Evolutionary conservation across 2,113 vertebrate genomes (phyloP).

Genomic region (Lepidiolamprologus cunningtoni): DNA sequence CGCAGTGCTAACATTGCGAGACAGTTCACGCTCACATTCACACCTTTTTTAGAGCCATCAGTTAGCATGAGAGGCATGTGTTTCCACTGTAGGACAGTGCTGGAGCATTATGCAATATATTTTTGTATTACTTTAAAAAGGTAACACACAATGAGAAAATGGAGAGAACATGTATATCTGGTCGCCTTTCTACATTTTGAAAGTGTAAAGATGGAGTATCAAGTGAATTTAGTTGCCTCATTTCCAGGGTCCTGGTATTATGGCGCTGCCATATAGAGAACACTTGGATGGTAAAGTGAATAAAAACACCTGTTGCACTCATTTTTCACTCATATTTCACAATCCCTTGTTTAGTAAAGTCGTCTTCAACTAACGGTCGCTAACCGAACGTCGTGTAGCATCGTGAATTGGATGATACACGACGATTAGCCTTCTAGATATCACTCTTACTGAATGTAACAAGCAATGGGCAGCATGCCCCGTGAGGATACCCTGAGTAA

Average conservation of each 20-base stretch:
- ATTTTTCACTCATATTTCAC: neutral
- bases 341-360: neutral
- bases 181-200: neutral
- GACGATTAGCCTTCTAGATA: neutral
- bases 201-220: neutral
- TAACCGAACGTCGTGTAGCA: neutral
- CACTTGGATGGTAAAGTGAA: neutral
- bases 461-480: neutral
- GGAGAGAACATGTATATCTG: neutral
- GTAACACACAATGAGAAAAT: neutral
- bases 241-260: neutral
- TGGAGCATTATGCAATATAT: neutral
- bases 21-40: neutral
- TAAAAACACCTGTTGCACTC: neutral
- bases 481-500: neutral
- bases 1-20: neutral
- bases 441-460: neutral
- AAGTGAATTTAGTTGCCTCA: neutral
- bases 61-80: neutral
- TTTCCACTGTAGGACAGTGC: neutral
- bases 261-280: neutral
- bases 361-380: neutral
- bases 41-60: neutral
- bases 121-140: neutral
- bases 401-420: neutral